Base-by-base conservation (phyloP, 2,113 vertebrate species). In the Leiothrix lutea region DNA sequence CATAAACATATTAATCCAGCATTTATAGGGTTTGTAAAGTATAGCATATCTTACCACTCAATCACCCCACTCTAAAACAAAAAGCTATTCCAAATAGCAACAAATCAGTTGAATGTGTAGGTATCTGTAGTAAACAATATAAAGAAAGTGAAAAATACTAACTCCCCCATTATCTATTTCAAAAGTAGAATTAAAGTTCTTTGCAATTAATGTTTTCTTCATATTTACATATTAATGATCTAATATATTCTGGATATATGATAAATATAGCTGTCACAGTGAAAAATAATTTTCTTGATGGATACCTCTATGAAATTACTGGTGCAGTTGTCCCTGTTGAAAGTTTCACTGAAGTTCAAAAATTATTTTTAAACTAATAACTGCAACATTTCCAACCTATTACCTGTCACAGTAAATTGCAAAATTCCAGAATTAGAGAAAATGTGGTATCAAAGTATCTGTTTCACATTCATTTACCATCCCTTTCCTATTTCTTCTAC, bases 181-280 rank as follows among this genome's bases (percentile, higher is more conserved):
- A 5, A 60, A 77, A 80, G 40, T 16, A 54, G 33, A 42, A 5
- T 45, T 8, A 8, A 24, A 87, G 15, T 56, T 74, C 31, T n/a
- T 29, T 64, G 4, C 14, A 61, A 16, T 79, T 71, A 66, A 24
- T 22, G 11, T 62, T 80, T 90, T 53, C 40, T 69, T 83, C 21
- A 1, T 54, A 24, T 77, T 80, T 48, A 40, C 3, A 17, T 15
- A 11, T 78, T 62, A 70, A 74, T 45, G 6, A 36, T 23, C 18
- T 24, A 36, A 61, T 23, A 7, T 69, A 61, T 24, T 71, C 22
- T 61, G 28, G 42, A 57, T 48, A 35, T 2, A 0, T 86, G 54
- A n/a, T 61, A 40, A 92, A 74, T 44, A 66, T 6, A 33, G 21
- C 1, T 1, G 8, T 65, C 0, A 0, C 36, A 11, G 22, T 82